Conservation (phyloP, 2,797 vertebrate genomes). For the Meda fulgida region DNA sequence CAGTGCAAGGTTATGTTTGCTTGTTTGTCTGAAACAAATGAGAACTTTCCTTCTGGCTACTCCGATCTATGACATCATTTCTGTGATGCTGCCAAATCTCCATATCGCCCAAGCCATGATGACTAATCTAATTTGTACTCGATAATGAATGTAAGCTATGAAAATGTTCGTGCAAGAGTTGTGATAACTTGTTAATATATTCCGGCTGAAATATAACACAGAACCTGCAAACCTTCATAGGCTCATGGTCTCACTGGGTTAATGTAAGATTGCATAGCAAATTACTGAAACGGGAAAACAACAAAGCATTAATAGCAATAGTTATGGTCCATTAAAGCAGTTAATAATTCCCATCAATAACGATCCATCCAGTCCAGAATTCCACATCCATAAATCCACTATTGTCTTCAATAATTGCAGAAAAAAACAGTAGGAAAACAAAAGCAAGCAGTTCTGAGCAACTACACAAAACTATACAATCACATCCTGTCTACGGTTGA, state of each 20-base stretch:
- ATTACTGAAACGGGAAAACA: constrained; percentile 26
- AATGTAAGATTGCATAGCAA: constrained; percentile 17
- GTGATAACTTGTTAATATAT: constrained; percentile 31
- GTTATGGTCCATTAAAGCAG: constrained; percentile 45
- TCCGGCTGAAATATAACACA: neutral
- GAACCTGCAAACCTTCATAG: neutral
- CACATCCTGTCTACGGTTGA: constrained; percentile 3
- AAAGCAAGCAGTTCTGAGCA: constrained; percentile 12
- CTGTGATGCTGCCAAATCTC: constrained; percentile 48
- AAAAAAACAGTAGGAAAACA: constrained; percentile 1
- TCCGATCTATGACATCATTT: constrained; percentile 48
- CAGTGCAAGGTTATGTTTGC: constrained; percentile 54
- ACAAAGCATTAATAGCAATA: constrained; percentile 38
- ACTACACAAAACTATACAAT: constrained; percentile 2
- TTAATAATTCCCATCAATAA: constrained; percentile 54
- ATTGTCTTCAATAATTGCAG: constrained; percentile 36
- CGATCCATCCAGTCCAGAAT: constrained; percentile 4
- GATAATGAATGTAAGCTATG: constrained; percentile 11
- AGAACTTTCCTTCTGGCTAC: constrained; percentile 50
- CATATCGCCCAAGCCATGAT: constrained; percentile 34
- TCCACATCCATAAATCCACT: neutral
- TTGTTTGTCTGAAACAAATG: constrained; percentile 60
- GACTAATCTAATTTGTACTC: constrained; percentile 33
- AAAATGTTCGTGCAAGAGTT: constrained; percentile 6
- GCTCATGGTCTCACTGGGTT: constrained; percentile 1